phyloP scores from a whole-genome alignment of 2,113 vertebrate species.

The Mellivora capensis region DNA sequence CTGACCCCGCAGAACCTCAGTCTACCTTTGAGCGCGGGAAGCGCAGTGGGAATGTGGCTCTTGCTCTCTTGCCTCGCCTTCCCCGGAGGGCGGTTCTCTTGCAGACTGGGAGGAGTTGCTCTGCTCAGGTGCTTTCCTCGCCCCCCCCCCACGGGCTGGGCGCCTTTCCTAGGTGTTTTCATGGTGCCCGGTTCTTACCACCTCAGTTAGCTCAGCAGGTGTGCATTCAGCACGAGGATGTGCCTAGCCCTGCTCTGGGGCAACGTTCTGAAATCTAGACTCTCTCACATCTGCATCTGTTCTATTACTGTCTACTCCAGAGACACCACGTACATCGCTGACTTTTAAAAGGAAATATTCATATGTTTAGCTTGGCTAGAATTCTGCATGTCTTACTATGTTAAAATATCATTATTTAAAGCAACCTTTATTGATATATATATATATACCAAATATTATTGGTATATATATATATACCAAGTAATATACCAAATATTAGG shows the following conservation, averaged over 20 bases:
- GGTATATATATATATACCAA: no score
- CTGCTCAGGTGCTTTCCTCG: neutral
- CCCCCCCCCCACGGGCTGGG: neutral
- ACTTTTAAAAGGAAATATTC: neutral
- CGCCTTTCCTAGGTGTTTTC: neutral
- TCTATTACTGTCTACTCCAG: neutral
- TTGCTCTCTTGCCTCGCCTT: neutral
- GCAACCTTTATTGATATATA: no score
- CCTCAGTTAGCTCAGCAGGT: neutral
- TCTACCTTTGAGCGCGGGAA: neutral
- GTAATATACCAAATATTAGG: neutral
- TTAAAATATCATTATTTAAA: neutral
- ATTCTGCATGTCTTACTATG: neutral
- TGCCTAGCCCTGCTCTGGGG: neutral
- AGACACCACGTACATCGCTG: neutral
- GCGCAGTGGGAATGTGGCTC: rapidly evolving
- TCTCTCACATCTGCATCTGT: neutral
- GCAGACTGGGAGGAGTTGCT: neutral
- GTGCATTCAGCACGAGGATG: neutral
- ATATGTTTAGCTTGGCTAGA: neutral
- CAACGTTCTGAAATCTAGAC: neutral
- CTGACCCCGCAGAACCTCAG: neutral
- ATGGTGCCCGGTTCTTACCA: neutral
- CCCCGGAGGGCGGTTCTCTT: neutral
- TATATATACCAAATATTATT: no score